Conservation (phyloP, 1,140 invertebrate genomes). For the Drosophila elegans region DNA sequence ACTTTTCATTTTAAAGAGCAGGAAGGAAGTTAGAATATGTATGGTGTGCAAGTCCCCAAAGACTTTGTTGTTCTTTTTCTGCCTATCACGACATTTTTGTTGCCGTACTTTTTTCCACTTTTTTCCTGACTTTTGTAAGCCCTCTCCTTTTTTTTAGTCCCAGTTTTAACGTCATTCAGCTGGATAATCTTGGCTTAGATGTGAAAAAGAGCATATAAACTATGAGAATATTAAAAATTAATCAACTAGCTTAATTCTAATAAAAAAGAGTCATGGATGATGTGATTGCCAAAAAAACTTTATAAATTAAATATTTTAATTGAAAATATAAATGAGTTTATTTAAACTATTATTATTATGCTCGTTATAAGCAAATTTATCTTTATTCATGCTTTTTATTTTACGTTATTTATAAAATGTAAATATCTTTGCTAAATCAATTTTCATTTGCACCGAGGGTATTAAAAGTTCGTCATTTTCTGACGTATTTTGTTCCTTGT, state of each 20-base stretch:
- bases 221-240: not conserved
- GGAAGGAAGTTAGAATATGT: conserved; percentile 20
- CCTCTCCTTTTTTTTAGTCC: not conserved
- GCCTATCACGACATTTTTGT: conserved; percentile 38
- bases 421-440: too few species aligned
- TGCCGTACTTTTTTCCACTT: conserved; percentile 45
- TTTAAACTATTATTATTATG: too few species aligned
- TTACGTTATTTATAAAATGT: too few species aligned
- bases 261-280: not conserved
- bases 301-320: too few species aligned
- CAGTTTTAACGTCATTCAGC: conserved; percentile 5
- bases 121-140: not conserved
- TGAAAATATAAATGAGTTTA: too few species aligned
- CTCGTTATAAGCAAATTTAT: too few species aligned
- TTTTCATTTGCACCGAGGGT: conserved; percentile 4
- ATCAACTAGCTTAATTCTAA: not conserved
- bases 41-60: conserved; percentile 15
- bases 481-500: not conserved
- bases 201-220: not conserved
- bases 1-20: conserved; percentile 42
- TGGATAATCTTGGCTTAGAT: conserved; percentile 1
- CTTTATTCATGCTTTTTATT: too few species aligned
- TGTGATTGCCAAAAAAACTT: too few species aligned
- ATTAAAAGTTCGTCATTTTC: conserved; percentile 2
- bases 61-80: conserved; percentile 23